phyloP scores from a whole-genome alignment of 2,888 invertebrate genomes.

The Parnassius orleans region DNA sequence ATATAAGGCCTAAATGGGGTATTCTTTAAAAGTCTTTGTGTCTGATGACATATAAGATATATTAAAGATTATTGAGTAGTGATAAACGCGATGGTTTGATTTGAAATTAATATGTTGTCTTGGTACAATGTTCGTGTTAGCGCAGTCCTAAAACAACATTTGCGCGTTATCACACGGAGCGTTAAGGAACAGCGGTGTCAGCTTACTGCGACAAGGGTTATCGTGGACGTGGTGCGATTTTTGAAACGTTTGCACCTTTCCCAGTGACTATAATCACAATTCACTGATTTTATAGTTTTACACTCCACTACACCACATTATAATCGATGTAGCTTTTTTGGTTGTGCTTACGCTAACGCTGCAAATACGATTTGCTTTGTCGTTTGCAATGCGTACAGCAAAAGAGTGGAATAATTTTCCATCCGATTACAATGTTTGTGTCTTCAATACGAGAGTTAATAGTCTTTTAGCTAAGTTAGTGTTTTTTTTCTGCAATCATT shows the following conservation, averaged over 20 bases:
- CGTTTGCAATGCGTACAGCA: too few species aligned
- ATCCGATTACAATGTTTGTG: too few species aligned
- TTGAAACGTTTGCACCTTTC: slow-evolving; percentile 33
- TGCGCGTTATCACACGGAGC: slow-evolving; percentile 37
- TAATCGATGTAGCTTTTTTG: neutral
- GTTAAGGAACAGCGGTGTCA: slow-evolving; percentile 36
- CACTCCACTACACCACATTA: neutral
- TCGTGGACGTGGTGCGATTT: slow-evolving; percentile 32
- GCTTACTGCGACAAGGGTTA: slow-evolving; percentile 31
- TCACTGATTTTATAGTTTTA: slow-evolving; percentile 28
- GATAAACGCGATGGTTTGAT: slow-evolving; percentile 34
- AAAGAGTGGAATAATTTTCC: too few species aligned
- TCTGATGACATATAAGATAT: too few species aligned
- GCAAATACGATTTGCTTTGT: too few species aligned
- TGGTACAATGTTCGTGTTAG: slow-evolving; percentile 47
- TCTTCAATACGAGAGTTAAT: too few species aligned
- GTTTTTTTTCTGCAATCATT: too few species aligned
- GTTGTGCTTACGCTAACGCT: neutral
- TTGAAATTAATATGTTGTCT: slow-evolving; percentile 63
- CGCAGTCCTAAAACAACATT: slow-evolving; percentile 62
- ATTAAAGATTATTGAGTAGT: too few species aligned
- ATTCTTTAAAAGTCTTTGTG: too few species aligned
- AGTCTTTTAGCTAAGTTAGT: too few species aligned
- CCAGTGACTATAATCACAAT: slow-evolving; percentile 30
- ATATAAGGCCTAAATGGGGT: too few species aligned